Base-by-base conservation (phyloP, 2,113 vertebrate species). In the Pristiophorus japonicus region DNA sequence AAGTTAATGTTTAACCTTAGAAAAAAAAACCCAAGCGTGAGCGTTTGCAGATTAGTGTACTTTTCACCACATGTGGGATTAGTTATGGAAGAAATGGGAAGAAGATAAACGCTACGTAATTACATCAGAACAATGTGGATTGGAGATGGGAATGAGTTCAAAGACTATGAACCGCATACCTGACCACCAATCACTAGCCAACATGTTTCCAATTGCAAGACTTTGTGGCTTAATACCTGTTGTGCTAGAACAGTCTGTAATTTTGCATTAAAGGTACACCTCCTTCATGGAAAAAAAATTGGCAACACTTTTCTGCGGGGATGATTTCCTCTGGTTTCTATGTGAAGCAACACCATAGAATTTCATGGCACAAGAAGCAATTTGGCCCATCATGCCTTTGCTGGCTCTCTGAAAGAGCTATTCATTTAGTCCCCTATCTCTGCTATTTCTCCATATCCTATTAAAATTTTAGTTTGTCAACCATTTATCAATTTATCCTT, bases 1-100 rank as follows among this genome's bases (percentile, higher is more conserved):
- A 94, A 94, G 93, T 70, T 94, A 94, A 94, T 73, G 93, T 34
- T 94, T 94, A 94, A 67, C 18, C 42, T 16, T 94, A 16, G 24
- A 65, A 47, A 34, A 62, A 59, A 59, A 55, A 88, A 88, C 3
- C 3, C 5, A 66, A 38, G 4, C 11, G 6, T 14, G 93, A 51
- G 45, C 20, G 22, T 70, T 70, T 70, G 65, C 93, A 73, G 2
- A 73, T 73, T 14, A 70, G 65, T 18, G 27, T 94, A 34, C 16
- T 70, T 94, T 94, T 73, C 42, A 51, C 65, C 93, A 94, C 93
- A 94, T 94, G 38, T 94, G 93, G 42, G 4, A 73, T 47, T 70
- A 51, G 93, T 94, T 94, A 94, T 73, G 65, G 27, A 34, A 73
- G 66, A 94, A 94, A 51, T 92, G 88, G 51, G 59, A 92, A 92